A percentile compares a stretch with the other conserved stretches of the same genome.
Evolutionary conservation across 1,140 invertebrate genomes (phyloP).

Genomic region (Matsumurasca onukii): DNA sequence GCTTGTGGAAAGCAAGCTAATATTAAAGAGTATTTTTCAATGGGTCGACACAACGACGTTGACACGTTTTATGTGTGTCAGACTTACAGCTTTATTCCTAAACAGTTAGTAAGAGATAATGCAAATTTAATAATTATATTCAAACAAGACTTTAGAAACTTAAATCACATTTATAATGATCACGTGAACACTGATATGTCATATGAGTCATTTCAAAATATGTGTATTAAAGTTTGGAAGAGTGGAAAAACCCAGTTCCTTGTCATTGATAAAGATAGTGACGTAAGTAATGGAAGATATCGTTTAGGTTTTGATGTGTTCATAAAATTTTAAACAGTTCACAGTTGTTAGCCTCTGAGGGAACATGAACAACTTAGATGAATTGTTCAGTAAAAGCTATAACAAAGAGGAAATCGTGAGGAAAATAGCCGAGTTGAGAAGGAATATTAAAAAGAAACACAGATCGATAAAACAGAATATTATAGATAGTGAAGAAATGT

Average conservation of each 20-base stretch:
- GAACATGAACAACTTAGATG: background rate
- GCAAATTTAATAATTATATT: slow-evolving; percentile 48
- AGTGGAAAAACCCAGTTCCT: slow-evolving; percentile 46
- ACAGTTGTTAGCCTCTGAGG: background rate
- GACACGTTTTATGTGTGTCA: slow-evolving; percentile 50
- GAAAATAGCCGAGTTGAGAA: background rate
- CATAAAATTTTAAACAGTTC: slow-evolving; percentile 2
- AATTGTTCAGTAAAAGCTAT: background rate
- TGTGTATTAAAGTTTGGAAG: slow-evolving; percentile 38
- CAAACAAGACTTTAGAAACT: slow-evolving; percentile 48
- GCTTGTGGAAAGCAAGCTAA: slow-evolving; percentile 33
- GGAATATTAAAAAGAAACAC: slow-evolving; percentile 31
- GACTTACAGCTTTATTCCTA: slow-evolving; percentile 47
- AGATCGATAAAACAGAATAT: slow-evolving; percentile 29
- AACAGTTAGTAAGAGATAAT: slow-evolving; percentile 49
- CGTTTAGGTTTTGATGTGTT: slow-evolving; percentile 21
- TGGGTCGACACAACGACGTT: too few species aligned
- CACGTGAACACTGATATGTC: slow-evolving; percentile 40
- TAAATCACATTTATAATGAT: slow-evolving; percentile 49
- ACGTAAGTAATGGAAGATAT: too few species aligned
- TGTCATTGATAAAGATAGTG: slow-evolving; percentile 47
- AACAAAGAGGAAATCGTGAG: slow-evolving; percentile 18
- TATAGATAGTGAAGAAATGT: slow-evolving; percentile 28
- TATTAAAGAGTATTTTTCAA: slow-evolving; percentile 45
- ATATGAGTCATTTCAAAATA: slow-evolving; percentile 19